These are phyloP conservation scores for Ophion costatus DNA, from an alignment of 2,888 invertebrate genomes.

Conservation along the genomic window DNA sequence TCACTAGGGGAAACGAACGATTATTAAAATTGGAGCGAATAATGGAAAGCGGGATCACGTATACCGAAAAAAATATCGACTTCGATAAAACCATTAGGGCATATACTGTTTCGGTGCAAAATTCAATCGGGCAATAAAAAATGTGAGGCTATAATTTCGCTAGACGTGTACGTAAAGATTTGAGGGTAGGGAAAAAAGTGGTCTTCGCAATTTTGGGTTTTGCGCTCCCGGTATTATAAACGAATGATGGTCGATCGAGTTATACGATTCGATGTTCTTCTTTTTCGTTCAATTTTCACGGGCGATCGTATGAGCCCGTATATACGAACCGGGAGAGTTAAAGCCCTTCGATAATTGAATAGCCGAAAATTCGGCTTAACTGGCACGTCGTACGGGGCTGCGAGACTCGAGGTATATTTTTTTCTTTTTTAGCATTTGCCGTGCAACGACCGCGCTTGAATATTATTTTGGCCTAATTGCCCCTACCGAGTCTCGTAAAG, in stretches of 20 bases:
- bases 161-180: too few species aligned
- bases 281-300: conserved; percentile 1
- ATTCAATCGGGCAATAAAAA: too few species aligned
- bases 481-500: conserved; percentile 42
- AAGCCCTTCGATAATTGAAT: conserved; percentile 65
- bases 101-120: too few species aligned
- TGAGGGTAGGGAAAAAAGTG: conserved; percentile 12
- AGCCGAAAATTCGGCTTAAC: conserved; percentile 65
- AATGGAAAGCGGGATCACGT: too few species aligned
- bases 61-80: too few species aligned
- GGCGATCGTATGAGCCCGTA: conserved; percentile 1
- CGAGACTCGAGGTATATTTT: conserved; percentile 7
- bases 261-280: conserved; percentile 28
- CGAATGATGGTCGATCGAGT: conserved; percentile 38
- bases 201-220: conserved; percentile 19
- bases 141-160: too few species aligned
- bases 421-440: conserved; percentile 19
- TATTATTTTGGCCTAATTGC: conserved; percentile 64
- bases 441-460: conserved; percentile 47
- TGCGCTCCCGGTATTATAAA: conserved; percentile 36
- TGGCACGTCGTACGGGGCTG: conserved; percentile 15
- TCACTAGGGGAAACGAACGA: too few species aligned
- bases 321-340: conserved; percentile 30
- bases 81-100: too few species aligned
- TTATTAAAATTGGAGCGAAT: too few species aligned